Conservation (phyloP, 2,888 invertebrate species). For the Lysandra bellargus region DNA sequence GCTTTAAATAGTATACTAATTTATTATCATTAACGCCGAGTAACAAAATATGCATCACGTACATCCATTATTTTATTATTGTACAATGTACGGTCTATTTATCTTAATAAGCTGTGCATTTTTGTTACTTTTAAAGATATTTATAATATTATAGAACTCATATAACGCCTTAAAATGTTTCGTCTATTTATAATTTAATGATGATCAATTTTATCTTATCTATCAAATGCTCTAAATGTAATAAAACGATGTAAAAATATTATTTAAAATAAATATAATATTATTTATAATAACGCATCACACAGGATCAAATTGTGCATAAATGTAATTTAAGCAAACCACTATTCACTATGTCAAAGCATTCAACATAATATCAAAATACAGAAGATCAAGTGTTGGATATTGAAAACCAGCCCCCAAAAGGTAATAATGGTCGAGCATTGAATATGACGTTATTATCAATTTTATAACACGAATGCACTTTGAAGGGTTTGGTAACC, state of each 20-base stretch:
- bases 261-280: no score
- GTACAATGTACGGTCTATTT: background rate
- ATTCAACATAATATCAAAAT: background rate
- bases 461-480: conserved; percentile 48
- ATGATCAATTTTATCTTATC: no score
- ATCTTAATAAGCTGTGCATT: background rate
- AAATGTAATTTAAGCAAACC: background rate
- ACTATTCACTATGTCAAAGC: background rate
- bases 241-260: no score
- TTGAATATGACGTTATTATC: conserved; percentile 28
- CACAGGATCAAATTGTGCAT: background rate
- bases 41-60: conserved; percentile 4
- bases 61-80: background rate
- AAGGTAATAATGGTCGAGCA: conserved; percentile 3
- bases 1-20: background rate
- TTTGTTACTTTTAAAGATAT: background rate
- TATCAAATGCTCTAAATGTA: no score
- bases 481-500: conserved; percentile 57
- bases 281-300: no score
- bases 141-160: background rate
- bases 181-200: no score
- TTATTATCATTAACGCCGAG: conserved; percentile 4
- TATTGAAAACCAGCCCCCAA: background rate
- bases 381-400: background rate
- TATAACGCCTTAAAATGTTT: no score